Conservation (phyloP, 1,140 invertebrate genomes). For the Drosophila orena region DNA sequence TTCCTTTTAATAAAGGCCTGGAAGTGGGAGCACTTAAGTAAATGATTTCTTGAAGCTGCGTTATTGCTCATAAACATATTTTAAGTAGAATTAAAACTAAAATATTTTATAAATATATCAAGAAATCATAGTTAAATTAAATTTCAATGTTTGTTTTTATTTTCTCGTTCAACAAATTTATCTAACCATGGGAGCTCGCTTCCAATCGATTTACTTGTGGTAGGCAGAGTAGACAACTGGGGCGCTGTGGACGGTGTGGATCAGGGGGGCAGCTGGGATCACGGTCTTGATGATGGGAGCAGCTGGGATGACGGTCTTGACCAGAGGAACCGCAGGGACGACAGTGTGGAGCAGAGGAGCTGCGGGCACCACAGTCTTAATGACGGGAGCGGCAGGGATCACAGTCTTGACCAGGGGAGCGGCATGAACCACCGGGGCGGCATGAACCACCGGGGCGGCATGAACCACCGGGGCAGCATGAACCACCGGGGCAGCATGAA, state of each 20-base stretch:
- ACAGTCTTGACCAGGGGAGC: constrained; percentile 59
- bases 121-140: background rate
- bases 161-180: background rate
- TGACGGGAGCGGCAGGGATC: constrained; percentile 65
- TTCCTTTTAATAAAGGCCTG: too few relatives aligned
- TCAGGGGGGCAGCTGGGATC: constrained; percentile 44
- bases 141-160: constrained; percentile 1
- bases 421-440: constrained; percentile 65
- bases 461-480: constrained; percentile 26
- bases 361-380: constrained; percentile 51
- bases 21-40: too few relatives aligned
- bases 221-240: constrained; percentile 64
- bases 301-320: constrained; percentile 48
- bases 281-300: constrained; percentile 68
- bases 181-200: constrained; percentile 20
- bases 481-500: constrained; percentile 68
- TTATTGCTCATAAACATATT: too few relatives aligned
- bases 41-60: too few relatives aligned
- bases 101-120: too few relatives aligned
- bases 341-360: constrained; percentile 48
- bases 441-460: constrained; percentile 60
- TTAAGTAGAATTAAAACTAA: too few relatives aligned
- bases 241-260: constrained; percentile 60
- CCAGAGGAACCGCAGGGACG: constrained; percentile 49
- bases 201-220: constrained; percentile 60